Evolutionary conservation across 2,888 invertebrate genomes (phyloP).

Genomic region (Pimpla rufipes): DNA sequence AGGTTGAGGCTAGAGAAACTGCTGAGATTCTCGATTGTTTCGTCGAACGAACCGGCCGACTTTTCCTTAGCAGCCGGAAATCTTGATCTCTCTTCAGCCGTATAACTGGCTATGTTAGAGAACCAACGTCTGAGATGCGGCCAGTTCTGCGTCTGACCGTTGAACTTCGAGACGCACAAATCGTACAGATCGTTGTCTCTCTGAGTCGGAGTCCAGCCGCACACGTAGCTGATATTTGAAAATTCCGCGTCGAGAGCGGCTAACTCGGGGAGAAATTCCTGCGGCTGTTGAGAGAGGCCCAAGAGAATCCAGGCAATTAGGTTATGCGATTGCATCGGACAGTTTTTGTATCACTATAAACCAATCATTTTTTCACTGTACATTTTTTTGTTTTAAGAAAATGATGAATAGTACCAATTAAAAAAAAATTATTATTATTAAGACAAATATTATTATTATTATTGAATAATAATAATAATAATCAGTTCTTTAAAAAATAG

Average conservation of each 20-base stretch:
- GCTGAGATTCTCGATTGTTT: slow-evolving; percentile 72
- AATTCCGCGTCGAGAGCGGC: slow-evolving; percentile 85
- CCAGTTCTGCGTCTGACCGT: slow-evolving; percentile 84
- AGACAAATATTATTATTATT: too few species aligned
- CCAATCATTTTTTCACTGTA: not conserved
- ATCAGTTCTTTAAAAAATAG: too few species aligned
- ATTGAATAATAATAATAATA: too few species aligned
- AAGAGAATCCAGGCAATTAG: slow-evolving; percentile 29
- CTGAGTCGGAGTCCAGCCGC: slow-evolving; percentile 87
- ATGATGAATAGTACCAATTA: too few species aligned
- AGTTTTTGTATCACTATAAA: not conserved
- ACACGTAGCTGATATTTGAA: slow-evolving; percentile 87
- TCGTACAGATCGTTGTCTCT: slow-evolving; percentile 86
- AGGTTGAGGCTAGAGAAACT: slow-evolving; percentile 67
- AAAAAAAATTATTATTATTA: too few species aligned
- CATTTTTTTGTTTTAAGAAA: too few species aligned
- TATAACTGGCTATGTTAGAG: slow-evolving; percentile 88
- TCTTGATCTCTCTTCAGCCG: slow-evolving; percentile 85
- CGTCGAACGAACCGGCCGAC: slow-evolving; percentile 83
- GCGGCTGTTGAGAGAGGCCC: slow-evolving; percentile 33
- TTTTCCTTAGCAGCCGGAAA: slow-evolving; percentile 83
- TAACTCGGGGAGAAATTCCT: slow-evolving; percentile 72
- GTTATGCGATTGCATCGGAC: slow-evolving; percentile 1
- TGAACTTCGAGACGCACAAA: slow-evolving; percentile 72
- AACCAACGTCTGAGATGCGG: slow-evolving; percentile 88